Base-by-base conservation (phyloP, 2,797 vertebrate genomes). In the Paramormyrops hopkinsi region DNA sequence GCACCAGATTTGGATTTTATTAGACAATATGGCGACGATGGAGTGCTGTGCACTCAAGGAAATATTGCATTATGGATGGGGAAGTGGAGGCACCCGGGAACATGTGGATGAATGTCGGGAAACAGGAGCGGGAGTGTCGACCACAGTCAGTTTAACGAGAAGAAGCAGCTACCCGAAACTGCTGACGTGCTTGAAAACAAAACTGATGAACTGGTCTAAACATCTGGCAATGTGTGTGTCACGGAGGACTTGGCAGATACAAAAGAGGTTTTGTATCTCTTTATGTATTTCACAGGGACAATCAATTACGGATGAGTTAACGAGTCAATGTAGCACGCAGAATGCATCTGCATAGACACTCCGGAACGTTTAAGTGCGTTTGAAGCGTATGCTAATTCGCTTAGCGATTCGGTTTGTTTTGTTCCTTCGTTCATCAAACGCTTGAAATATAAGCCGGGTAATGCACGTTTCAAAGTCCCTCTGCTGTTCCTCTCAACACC, bases 301-400 rank as follows among this genome's bases (percentile, higher is more conserved):
- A 48, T 84, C 46, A 84, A 84, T 84, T 84, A 84, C 46, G 46
- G 82, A 48, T 84, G 82, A 50, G 82, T 84, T 50, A 48, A 44
- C n/a, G 44, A 84, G 44, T 84, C 82, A 50, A 48, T 84, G 41
- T 48, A 48, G 46, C 44, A 84, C 46, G 3, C 82, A 84, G 37
- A 50, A 48, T 50, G 82, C 82, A 84, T 84, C 82, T 84, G 82
- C 82, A 84, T 4, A 48, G 82, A n/a, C 82, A 84, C n/a, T 84
- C 41, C 11, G 44, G 41, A 84, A 84, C 44, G 73, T 79, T 79
- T 84, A 48, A 84, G 19, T 50, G 82, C 82, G 41, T 84, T 50
- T 48, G 41, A 22, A 84, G 44, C 46, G 82, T 48, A 84, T 84
- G 41, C 41, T 84, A 84, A 84, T 84, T 48, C 41, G 9, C n/a